Evolutionary conservation across 1,140 invertebrate species (phyloP).

Genomic region (Rhizoglyphus robini): DNA sequence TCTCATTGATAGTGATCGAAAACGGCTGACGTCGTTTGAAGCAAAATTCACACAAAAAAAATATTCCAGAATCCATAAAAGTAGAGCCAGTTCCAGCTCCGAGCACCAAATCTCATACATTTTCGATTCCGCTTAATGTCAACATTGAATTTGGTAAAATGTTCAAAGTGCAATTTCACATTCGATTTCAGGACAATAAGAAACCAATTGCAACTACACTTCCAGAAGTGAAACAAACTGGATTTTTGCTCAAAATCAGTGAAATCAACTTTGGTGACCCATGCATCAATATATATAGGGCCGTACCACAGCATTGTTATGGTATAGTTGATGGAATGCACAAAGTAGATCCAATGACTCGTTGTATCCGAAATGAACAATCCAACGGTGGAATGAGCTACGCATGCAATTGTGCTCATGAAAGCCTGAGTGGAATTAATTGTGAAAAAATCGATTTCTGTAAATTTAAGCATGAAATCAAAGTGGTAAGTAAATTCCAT

Average conservation of each 20-base stretch:
- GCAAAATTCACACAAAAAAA: not conserved
- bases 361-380: not conserved
- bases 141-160: not conserved
- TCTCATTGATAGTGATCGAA: not conserved
- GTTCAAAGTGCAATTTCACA: not conserved
- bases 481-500: not conserved
- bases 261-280: not conserved
- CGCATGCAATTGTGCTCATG: not conserved
- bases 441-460: not conserved
- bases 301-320: not conserved
- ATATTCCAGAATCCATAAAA: no score
- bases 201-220: not conserved
- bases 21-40: not conserved
- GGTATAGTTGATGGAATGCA: not conserved
- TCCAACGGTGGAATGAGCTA: not conserved
- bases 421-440: not conserved
- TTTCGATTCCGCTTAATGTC: not conserved
- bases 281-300: not conserved
- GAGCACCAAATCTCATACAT: not conserved
- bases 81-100: no score
- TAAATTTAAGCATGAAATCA: not conserved
- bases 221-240: not conserved
- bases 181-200: not conserved
- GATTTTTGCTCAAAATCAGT: not conserved
- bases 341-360: not conserved